Percentiles rank a stretch among this genome's conserved stretches.
Evolutionary conservation across 2,888 invertebrate species (phyloP).

Genomic region (Fragum fragum): DNA sequence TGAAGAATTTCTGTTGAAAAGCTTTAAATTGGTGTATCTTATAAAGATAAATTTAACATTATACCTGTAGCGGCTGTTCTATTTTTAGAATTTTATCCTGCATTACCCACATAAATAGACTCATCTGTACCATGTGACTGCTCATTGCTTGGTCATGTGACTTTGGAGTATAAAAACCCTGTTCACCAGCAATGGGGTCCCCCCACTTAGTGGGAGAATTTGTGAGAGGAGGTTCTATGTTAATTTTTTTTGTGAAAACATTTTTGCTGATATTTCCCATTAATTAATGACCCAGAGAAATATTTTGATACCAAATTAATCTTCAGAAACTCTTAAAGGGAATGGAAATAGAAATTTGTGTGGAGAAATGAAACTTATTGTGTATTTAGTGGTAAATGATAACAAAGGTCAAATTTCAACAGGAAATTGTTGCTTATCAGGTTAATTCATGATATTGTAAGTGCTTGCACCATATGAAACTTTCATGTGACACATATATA

Average conservation of each 20-base stretch:
- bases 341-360: conserved; percentile 27
- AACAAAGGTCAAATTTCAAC: neutral
- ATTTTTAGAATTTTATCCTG: conserved; percentile 34
- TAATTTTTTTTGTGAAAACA: conserved; percentile 25
- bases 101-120: conserved; percentile 36
- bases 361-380: conserved; percentile 17
- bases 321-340: conserved; percentile 14
- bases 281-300: neutral
- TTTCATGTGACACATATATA: no score
- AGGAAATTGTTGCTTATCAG: neutral
- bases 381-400: neutral
- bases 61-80: conserved; percentile 5
- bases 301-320: conserved; percentile 34
- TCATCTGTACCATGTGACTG: conserved; percentile 38
- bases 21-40: neutral
- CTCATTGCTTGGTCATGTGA: conserved; percentile 47
- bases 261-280: conserved; percentile 28
- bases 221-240: conserved; percentile 34
- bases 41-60: neutral
- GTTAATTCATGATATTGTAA: neutral
- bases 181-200: conserved; percentile 56
- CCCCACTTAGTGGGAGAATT: conserved; percentile 60
- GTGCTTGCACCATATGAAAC: neutral
- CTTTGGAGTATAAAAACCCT: conserved; percentile 52
- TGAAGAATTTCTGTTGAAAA: neutral